Conservation (phyloP, 2,888 invertebrate species). For the Megaustenia siamemsis region DNA sequence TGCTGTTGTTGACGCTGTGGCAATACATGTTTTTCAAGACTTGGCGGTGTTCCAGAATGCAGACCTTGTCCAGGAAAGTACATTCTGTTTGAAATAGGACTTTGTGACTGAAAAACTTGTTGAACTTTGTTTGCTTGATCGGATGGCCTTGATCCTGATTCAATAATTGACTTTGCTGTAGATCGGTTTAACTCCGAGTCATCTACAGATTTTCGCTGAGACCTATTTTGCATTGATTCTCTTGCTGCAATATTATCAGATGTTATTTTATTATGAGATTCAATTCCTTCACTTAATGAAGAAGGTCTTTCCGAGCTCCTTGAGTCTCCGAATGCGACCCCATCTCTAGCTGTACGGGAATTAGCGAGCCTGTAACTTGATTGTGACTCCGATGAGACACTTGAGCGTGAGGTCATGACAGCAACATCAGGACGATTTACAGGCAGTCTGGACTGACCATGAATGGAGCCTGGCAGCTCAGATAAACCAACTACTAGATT, state of each 20-base stretch:
- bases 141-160: slow-evolving; percentile 31
- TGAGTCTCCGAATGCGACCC: not conserved
- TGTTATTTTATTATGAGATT: slow-evolving; percentile 14
- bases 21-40: not conserved
- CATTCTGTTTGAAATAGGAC: slow-evolving; percentile 33
- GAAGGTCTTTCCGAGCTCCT: not conserved
- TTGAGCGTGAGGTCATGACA: not conserved
- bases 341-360: not conserved
- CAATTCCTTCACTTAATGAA: slow-evolving; percentile 12
- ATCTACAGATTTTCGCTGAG: slow-evolving; percentile 37
- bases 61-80: not conserved
- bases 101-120: not conserved
- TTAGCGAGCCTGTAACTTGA: not conserved
- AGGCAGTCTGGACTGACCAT: not conserved
- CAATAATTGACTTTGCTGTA: not conserved
- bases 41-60: not conserved
- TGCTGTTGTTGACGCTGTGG: slow-evolving; percentile 36
- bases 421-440: not conserved
- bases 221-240: not conserved
- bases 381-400: not conserved
- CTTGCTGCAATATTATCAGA: not conserved
- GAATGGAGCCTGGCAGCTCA: not conserved
- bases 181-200: slow-evolving; percentile 12
- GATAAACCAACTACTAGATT: slow-evolving; percentile 37
- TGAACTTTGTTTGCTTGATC: slow-evolving; percentile 32